phyloP scores from a whole-genome alignment of 53 echinoderm and acorn worm genomes.

The Temnopleurus reevesii region DNA sequence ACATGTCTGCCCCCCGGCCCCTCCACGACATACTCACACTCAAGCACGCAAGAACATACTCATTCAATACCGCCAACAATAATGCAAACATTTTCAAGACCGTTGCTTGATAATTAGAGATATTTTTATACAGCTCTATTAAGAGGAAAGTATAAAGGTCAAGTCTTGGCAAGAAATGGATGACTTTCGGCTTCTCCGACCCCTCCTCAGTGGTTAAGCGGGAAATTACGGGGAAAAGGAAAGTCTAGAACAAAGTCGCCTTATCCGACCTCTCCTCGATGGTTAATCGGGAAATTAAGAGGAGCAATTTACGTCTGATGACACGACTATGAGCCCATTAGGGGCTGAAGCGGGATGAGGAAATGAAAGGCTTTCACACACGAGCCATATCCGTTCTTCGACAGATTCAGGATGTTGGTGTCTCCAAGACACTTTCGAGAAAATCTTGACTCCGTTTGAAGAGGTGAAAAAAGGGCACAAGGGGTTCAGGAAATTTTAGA shows the following conservation, averaged over 20 bases:
- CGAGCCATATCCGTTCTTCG: too few species aligned
- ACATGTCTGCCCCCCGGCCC: neutral
- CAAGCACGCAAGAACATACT: neutral
- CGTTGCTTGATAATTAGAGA: neutral
- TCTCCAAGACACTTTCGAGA: too few species aligned
- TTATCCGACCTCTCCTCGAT: neutral
- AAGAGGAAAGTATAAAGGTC: neutral
- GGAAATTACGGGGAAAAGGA: neutral
- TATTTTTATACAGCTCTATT: neutral
- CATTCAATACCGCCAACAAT: neutral
- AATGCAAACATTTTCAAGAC: conserved; percentile 12
- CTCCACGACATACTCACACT: neutral
- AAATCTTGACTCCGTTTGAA: too few species aligned
- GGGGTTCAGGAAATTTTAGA: too few species aligned
- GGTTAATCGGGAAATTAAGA: neutral
- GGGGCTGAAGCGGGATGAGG: too few species aligned
- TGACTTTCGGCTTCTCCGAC: neutral
- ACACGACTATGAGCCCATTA: too few species aligned
- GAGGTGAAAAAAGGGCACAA: too few species aligned
- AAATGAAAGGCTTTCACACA: too few species aligned
- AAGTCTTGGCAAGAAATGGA: neutral
- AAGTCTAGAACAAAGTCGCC: too few species aligned
- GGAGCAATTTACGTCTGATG: neutral
- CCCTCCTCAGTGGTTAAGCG: neutral
- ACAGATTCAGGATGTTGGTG: too few species aligned